Evolutionary conservation across 2,113 vertebrate genomes (phyloP), one percentile per base, ranked within the genome.

Genomic region (Gallinago undulata): DNA sequence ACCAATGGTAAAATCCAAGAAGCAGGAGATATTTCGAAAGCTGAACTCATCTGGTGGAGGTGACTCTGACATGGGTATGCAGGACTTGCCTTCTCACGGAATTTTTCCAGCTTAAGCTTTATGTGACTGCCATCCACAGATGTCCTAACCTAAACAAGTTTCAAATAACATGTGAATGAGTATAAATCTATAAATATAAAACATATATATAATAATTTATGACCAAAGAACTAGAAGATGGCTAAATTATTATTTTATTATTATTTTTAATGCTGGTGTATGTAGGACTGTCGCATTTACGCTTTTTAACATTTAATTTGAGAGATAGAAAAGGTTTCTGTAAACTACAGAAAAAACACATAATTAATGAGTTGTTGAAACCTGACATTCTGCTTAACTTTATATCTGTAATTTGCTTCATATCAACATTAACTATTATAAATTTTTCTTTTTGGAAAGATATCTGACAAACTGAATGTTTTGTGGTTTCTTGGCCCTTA

Each of bases 21-120:
- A 99, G 98, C 99, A 99, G 98, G 99, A 99, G 98, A 99, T 99
- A 98, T 99, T 99, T 98, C 99, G 99, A 98, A 99, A 99, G 98
- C 98, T 99, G 98, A 99, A 99, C 98, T 99, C 99, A 81, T 99
- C 99, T 98, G 98, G 99, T 98, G 99, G 99, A 96, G 97, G 99
- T 97, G 99, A 99, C 97, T 98, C 99, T 98, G 99, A 99, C 95
- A 98, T 99, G 98, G 99, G 99, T 99, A 99, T 98, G 99, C 98
- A 98, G 97, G 97, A 97, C 75, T 97, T 97, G 80, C 62, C n/a
- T 95, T 94, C 70, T 77, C 63, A 37, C 70, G 84, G 35, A 10
- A 8, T 82, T 75, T 69, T 93, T 92, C 60, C 62, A 85, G 14
- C 39, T 60, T 92, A 57, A 92, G 53, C 39, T 89, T 74, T 55